Conservation (phyloP, 2,113 vertebrate genomes). For the Engystomops pustulosus region DNA sequence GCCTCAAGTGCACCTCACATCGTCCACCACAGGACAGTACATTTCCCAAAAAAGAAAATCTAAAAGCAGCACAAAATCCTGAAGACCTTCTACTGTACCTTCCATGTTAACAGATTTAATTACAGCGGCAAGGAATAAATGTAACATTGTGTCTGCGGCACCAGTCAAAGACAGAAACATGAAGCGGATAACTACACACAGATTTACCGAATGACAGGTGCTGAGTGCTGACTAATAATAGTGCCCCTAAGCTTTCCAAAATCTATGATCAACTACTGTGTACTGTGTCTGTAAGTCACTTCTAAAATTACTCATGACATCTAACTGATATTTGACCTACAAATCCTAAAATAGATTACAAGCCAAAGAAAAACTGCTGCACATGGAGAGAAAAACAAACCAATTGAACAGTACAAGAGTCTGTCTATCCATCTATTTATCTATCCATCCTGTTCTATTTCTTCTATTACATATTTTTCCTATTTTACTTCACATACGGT, state of each 20-base stretch:
- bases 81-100: neutral
- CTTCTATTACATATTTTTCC: no score
- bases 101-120: neutral
- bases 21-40: no score
- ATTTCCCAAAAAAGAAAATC: neutral
- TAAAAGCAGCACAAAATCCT: neutral
- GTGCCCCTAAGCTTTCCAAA: slow-evolving; percentile 50
- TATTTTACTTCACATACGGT: no score
- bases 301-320: slow-evolving; percentile 52
- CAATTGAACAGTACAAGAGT: neutral
- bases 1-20: no score
- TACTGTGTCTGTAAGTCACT: slow-evolving; percentile 44
- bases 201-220: slow-evolving; percentile 45
- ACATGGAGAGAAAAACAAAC: slow-evolving; percentile 8
- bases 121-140: neutral
- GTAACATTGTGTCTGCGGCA: slow-evolving; percentile 40
- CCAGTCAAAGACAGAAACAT: slow-evolving; percentile 48
- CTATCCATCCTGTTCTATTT: neutral
- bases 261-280: slow-evolving; percentile 42
- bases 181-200: slow-evolving; percentile 27
- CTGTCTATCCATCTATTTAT: neutral
- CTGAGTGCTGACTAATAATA: slow-evolving; percentile 43
- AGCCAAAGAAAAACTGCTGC: neutral
- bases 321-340: slow-evolving; percentile 52
- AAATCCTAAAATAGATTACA: slow-evolving; percentile 32